Conservation (phyloP, 2,888 invertebrate species). For the Pseudococcus viburni region DNA sequence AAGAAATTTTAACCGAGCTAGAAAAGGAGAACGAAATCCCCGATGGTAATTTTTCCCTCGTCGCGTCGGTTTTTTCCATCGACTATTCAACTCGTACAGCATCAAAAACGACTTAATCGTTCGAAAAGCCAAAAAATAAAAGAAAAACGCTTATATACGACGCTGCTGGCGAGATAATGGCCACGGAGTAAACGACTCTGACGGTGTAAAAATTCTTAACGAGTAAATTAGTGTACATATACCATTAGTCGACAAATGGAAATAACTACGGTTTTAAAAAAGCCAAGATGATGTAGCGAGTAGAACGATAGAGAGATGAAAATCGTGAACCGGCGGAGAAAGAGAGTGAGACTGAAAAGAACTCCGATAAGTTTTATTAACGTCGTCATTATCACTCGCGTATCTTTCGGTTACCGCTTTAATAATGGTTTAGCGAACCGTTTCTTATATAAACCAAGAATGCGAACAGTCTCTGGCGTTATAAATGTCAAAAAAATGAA, state of each 20-base stretch:
- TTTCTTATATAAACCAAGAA: background rate
- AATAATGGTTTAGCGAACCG: conserved; percentile 40
- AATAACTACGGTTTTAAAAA: conserved; percentile 1
- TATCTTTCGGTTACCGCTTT: conserved; percentile 14
- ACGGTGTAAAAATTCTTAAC: conserved; percentile 46
- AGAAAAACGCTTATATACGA: background rate
- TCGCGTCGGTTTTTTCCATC: background rate
- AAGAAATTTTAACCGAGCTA: conserved; percentile 20
- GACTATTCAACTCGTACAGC: background rate
- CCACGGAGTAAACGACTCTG: background rate
- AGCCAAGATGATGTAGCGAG: background rate
- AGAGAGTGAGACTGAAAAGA: background rate
- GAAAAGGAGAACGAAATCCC: background rate
- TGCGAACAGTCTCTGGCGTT: background rate
- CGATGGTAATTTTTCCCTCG: background rate
- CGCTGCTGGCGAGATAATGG: background rate
- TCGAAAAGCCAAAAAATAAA: conserved; percentile 21
- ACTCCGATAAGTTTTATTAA: conserved; percentile 39
- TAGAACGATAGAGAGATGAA: background rate
- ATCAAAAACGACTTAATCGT: conserved; percentile 33
- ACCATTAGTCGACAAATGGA: conserved; percentile 37
- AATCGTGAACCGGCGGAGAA: background rate
- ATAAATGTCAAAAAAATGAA: conserved; percentile 26
- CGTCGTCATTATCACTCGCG: conserved; percentile 27
- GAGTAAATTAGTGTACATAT: conserved; percentile 29